A percentile compares a stretch with the other conserved stretches of the same genome.
phyloP scores from a whole-genome alignment of 2,113 vertebrate species.

The Cettia cetti region DNA sequence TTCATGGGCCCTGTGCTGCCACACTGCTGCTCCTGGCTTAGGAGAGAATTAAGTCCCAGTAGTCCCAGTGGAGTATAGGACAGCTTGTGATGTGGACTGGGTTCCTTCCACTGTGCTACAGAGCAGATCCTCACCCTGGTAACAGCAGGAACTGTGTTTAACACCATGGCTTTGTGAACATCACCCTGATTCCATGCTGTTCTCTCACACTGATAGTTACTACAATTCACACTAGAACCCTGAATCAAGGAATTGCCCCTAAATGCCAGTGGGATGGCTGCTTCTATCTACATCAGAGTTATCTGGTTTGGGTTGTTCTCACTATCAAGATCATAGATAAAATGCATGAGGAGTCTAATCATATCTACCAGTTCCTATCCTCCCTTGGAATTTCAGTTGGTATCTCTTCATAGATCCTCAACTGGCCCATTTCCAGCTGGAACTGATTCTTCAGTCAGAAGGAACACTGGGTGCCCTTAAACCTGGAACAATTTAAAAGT shows the following conservation, averaged over 20 bases:
- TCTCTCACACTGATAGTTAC: background rate
- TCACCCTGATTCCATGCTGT: background rate
- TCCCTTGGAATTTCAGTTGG: background rate
- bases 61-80: background rate
- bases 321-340: background rate
- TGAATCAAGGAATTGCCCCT: background rate
- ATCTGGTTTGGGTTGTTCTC: background rate
- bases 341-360: background rate
- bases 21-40: background rate
- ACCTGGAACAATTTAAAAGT: constrained; percentile 34
- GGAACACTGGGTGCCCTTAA: constrained; percentile 32
- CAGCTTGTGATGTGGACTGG: background rate
- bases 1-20: background rate
- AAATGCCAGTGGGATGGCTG: background rate
- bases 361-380: background rate
- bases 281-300: background rate
- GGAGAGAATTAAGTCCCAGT: background rate
- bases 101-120: background rate
- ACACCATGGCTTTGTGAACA: background rate
- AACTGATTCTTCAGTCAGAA: background rate
- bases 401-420: background rate
- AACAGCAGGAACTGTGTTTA: background rate
- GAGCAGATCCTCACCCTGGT: background rate
- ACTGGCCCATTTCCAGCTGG: constrained; percentile 23
- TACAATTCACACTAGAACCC: background rate